Base-by-base conservation (phyloP, 2,888 invertebrate genomes). In the Apodemia duryi region DNA sequence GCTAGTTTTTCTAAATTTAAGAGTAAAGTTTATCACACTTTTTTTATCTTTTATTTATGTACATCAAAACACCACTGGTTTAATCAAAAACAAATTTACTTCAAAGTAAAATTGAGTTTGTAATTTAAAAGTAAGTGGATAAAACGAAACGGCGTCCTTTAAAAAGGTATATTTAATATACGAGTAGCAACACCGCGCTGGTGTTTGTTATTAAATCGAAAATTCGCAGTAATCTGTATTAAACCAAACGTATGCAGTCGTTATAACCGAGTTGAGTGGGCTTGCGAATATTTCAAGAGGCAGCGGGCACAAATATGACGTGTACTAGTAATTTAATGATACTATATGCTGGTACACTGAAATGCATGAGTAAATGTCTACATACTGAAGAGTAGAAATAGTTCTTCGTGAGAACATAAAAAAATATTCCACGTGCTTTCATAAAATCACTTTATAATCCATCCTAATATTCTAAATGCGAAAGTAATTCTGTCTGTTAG, bases 221-320 rank as follows among this genome's bases (percentile, higher is more conserved):
- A 43, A 3, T 11, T 43, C 43, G 4, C 43, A 43, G 43, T 43
- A 43, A 43, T 43, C 11, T 11, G 43, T 11, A 43, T 43, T 43
- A 43, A 43, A 43, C 43, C 43, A 43, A 43, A 43, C 43, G 43
- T 43, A 43, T 11, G 11, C 43, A 43, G 43, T 43, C 43, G 43
- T 49, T 49, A 49, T 49, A 49, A 49, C 49, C 49, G 49, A 49
- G 49, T 49, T n/a, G n/a, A 49, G 49, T 49, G 49, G 13, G 49
- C n/a, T 49, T 6, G 49, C 49, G 49, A 49, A 49, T 49, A 49
- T 49, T 49, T 13, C 49, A 49, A 49, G 49, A n/a, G 49, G 49
- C 6, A 5, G 49, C n/a, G 49, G 49, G 49, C 6, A 49, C 49
- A 49, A n/a, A 49, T 49, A 9, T 49, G n/a, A 49, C 3, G 6